These are phyloP conservation scores for Gyps fulvus DNA, from an alignment of 2,113 vertebrate genomes.

Conservation along the genomic window DNA sequence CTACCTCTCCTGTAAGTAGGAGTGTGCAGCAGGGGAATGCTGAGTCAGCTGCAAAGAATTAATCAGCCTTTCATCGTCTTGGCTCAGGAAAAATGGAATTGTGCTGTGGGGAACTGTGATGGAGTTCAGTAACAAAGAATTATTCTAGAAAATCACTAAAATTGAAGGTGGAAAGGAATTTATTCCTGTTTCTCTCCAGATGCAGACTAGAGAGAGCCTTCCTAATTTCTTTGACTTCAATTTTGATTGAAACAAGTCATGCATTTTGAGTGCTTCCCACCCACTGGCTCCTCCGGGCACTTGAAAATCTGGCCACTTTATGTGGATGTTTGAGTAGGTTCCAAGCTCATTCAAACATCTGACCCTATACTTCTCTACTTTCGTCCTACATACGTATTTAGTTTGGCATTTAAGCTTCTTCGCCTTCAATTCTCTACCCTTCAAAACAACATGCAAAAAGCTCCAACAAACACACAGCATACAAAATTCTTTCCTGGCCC, in stretches of 20 bases:
- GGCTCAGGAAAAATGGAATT: background rate
- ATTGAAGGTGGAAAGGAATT: background rate
- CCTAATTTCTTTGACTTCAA: background rate
- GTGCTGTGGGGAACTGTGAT: background rate
- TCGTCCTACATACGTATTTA: background rate
- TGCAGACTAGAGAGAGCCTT: background rate
- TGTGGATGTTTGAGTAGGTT: background rate
- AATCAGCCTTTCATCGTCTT: background rate
- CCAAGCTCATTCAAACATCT: background rate
- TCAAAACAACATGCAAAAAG: background rate
- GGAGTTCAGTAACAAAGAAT: background rate
- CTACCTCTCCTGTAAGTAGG: background rate
- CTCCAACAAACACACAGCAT: background rate
- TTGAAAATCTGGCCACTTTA: background rate
- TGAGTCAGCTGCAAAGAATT: conserved; percentile 18
- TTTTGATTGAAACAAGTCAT: background rate
- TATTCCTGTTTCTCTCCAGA: background rate
- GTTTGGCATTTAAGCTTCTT: background rate
- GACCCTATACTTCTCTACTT: background rate
- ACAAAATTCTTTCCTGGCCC: background rate
- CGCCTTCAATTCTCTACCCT: background rate
- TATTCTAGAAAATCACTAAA: background rate
- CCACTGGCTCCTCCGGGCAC: background rate
- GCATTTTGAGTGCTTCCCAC: background rate
- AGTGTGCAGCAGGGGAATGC: background rate